These are phyloP conservation scores for Puma concolor DNA, from an alignment of 2,113 vertebrate species.

Conservation along the genomic window DNA sequence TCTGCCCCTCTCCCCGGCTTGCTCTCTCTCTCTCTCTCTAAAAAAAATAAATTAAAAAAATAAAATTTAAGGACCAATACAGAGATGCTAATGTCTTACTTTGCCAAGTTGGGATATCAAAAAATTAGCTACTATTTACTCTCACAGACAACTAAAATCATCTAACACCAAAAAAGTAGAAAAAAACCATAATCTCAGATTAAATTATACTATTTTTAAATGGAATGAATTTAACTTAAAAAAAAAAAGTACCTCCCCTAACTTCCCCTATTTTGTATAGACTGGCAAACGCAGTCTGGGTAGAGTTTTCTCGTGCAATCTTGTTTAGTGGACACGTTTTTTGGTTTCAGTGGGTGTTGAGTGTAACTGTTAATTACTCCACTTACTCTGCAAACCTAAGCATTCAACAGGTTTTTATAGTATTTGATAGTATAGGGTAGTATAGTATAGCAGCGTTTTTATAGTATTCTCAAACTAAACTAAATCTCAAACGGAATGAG, in stretches of 20 bases:
- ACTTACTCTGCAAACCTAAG: background rate
- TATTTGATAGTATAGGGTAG: too few species aligned
- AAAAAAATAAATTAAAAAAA: too few species aligned
- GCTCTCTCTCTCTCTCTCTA: too few species aligned
- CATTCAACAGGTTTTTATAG: background rate
- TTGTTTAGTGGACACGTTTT: background rate
- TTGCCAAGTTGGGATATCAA: background rate
- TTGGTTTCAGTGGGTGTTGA: background rate
- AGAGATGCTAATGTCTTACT: constrained; percentile 45
- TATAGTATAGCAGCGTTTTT: background rate
- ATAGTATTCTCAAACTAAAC: background rate
- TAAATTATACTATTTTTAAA: constrained; percentile 2
- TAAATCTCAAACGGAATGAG: background rate
- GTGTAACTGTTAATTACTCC: background rate
- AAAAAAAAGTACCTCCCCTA: background rate
- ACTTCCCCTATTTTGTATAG: background rate
- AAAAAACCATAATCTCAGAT: background rate
- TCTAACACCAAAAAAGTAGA: background rate
- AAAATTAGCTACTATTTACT: background rate
- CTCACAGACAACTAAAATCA: background rate
- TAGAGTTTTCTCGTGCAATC: background rate
- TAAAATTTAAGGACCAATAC: background rate
- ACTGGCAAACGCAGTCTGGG: background rate
- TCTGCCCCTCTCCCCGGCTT: too few species aligned
- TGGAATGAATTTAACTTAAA: background rate